phyloP scores from a whole-genome alignment of 1,140 invertebrate species.

The Neodiprion virginianus region DNA sequence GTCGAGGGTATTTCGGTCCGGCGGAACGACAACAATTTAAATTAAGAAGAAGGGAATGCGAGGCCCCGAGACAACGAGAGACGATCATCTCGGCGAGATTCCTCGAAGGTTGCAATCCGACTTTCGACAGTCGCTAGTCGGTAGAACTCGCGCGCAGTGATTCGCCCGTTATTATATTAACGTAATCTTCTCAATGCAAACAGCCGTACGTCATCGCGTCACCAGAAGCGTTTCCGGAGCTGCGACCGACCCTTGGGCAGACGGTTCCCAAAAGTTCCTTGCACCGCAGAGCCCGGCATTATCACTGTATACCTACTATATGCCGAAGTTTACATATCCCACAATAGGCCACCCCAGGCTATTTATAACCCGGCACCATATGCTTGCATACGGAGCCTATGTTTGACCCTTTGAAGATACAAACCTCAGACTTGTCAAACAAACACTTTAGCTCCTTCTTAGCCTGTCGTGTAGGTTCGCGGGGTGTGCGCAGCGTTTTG shows the following conservation, averaged over 20 bases:
- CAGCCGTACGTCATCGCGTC: constrained; percentile 42
- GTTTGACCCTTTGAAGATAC: constrained; percentile 46
- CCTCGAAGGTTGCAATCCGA: not conserved
- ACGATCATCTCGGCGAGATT: not conserved
- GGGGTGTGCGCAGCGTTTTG: not conserved
- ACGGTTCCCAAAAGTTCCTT: constrained; percentile 16
- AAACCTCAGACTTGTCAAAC: constrained; percentile 39
- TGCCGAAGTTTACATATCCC: constrained; percentile 37
- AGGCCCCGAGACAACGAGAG: not conserved
- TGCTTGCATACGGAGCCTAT: constrained; percentile 31
- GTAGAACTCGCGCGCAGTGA: constrained; percentile 35
- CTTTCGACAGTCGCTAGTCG: not conserved
- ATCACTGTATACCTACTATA: not conserved
- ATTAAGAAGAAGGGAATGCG: constrained; percentile 1
- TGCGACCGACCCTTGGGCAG: not conserved
- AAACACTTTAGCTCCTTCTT: constrained; percentile 29
- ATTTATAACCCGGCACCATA: constrained; percentile 47
- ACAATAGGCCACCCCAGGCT: constrained; percentile 42
- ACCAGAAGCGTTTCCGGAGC: constrained; percentile 16
- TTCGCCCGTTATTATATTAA: constrained; percentile 36
- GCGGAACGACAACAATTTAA: not conserved
- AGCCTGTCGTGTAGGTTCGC: not conserved
- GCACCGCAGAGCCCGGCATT: constrained; percentile 8
- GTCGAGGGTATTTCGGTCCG: not conserved
- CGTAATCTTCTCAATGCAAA: constrained; percentile 38